These are phyloP conservation scores for Gymnogyps californianus DNA, from an alignment of 2,113 vertebrate genomes.

Conservation along the genomic window DNA sequence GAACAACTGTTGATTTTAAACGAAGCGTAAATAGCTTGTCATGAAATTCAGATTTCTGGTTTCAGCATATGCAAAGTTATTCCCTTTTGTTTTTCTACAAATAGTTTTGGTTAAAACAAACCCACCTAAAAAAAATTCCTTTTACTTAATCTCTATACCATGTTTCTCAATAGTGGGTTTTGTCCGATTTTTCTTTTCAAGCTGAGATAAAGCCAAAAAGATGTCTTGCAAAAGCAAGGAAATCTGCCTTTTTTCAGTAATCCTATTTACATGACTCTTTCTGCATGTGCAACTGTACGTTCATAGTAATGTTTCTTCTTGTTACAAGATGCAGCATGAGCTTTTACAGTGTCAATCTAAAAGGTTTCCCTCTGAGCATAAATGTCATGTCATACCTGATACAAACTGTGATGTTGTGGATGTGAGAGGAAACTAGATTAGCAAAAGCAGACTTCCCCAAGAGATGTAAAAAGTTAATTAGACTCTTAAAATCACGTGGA, in stretches of 20 bases:
- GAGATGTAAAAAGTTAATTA: background rate
- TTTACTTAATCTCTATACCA: background rate
- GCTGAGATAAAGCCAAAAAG: background rate
- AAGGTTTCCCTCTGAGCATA: background rate
- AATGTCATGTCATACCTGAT: background rate
- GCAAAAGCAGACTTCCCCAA: background rate
- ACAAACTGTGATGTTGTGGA: background rate
- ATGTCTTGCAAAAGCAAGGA: background rate
- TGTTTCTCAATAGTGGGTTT: background rate
- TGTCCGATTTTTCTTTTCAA: background rate
- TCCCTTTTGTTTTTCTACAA: background rate
- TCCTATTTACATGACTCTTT: background rate
- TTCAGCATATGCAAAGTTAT: background rate
- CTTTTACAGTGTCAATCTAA: background rate
- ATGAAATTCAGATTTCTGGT: background rate
- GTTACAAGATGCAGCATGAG: background rate
- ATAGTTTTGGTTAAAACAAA: background rate
- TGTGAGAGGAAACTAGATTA: background rate
- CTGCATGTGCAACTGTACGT: background rate
- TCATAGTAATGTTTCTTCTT: background rate
- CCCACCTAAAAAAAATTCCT: background rate
- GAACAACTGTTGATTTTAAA: background rate
- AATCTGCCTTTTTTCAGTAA: background rate
- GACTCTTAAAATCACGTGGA: background rate
- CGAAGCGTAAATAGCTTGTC: accelerated